These are phyloP conservation scores for Dasyornis broadbenti DNA, from an alignment of 2,113 vertebrate species.

Conservation along the genomic window DNA sequence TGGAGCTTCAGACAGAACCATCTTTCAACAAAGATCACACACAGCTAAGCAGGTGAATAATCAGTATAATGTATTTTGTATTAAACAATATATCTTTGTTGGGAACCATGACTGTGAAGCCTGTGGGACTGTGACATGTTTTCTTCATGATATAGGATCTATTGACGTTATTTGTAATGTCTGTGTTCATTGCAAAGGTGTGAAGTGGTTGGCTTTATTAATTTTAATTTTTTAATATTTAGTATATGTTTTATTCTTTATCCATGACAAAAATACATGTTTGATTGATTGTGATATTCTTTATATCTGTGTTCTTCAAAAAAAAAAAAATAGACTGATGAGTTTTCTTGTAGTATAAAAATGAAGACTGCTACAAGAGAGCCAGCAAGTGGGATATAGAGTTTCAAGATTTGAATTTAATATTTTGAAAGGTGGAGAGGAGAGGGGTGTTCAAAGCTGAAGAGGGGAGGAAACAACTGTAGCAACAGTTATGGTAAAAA, in stretches of 20 bases:
- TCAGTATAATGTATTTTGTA: neutral
- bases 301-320: neutral
- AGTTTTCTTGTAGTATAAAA: neutral
- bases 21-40: conserved; percentile 93
- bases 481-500: neutral
- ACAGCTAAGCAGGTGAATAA: conserved; percentile 90
- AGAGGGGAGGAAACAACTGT: neutral
- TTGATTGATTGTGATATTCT: neutral
- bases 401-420: neutral
- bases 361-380: neutral
- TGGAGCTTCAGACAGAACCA: conserved; percentile 89
- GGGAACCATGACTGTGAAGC: neutral
- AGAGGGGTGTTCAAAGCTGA: neutral
- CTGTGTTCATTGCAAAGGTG: neutral
- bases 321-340: neutral
- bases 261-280: neutral
- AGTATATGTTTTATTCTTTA: neutral
- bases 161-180: neutral
- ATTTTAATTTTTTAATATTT: neutral
- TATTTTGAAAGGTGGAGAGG: neutral
- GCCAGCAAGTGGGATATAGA: neutral
- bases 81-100: neutral
- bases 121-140: neutral
- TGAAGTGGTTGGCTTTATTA: neutral
- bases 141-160: neutral